phyloP scores from a whole-genome alignment of 2,113 vertebrate species.

The Hippocampus comes region DNA sequence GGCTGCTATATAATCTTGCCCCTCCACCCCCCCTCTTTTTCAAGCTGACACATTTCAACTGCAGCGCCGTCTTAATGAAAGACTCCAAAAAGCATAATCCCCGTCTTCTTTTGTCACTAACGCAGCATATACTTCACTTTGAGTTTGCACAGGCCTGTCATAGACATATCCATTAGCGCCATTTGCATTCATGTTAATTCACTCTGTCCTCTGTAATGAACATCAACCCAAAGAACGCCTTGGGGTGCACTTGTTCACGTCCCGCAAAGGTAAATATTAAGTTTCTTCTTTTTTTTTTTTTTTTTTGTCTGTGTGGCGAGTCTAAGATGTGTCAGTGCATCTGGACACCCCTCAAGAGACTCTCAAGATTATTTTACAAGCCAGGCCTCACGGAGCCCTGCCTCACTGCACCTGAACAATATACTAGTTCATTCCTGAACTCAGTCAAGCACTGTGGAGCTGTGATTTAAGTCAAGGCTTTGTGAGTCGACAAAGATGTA shows the following conservation, averaged over 20 bases:
- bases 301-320: slow-evolving; percentile 19
- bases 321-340: slow-evolving; percentile 37
- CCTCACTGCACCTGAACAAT: slow-evolving; percentile 61
- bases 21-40: not conserved
- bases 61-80: slow-evolving; percentile 41
- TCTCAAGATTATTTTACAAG: slow-evolving; percentile 45
- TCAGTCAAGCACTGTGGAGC: slow-evolving; percentile 16
- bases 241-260: slow-evolving; percentile 32
- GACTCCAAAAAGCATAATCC: slow-evolving; percentile 14
- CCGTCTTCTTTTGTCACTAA: slow-evolving; percentile 33
- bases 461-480: slow-evolving; percentile 48
- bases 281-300: slow-evolving; percentile 6
- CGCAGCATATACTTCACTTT: slow-evolving; percentile 19
- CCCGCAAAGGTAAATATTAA: slow-evolving; percentile 52
- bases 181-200: slow-evolving; percentile 24
- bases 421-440: slow-evolving; percentile 53
- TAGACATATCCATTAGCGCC: slow-evolving; percentile 42
- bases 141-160: slow-evolving; percentile 42
- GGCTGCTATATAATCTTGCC: slow-evolving; percentile 36
- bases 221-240: slow-evolving; percentile 29
- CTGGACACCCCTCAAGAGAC: slow-evolving; percentile 31
- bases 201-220: slow-evolving; percentile 33
- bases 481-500: slow-evolving; percentile 33
- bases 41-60: slow-evolving; percentile 23
- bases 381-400: slow-evolving; percentile 35